Evolutionary conservation across 2,797 vertebrate species (phyloP).

Genomic region (Phrynocephalus vlangalii): DNA sequence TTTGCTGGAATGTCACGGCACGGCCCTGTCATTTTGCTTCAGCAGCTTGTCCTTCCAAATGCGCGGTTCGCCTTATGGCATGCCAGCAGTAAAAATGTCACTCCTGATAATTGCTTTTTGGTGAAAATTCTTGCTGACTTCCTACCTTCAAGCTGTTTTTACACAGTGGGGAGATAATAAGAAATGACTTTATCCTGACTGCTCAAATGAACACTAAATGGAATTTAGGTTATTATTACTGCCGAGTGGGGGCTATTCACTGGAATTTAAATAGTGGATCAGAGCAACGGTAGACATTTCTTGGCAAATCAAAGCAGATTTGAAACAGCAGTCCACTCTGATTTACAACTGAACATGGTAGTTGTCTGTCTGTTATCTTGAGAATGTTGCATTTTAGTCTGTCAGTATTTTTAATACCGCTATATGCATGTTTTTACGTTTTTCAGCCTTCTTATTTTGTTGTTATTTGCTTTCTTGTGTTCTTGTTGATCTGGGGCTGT

Average conservation of each 20-base stretch:
- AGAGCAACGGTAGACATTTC: constrained; percentile 74
- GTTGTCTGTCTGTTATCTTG: constrained; percentile 73
- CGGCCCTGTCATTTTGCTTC: constrained; percentile 87
- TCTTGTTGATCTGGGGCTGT: background rate
- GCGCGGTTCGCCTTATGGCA: constrained; percentile 83
- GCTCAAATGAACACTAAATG: constrained; percentile 93
- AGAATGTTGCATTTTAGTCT: constrained; percentile 71
- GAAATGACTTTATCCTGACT: constrained; percentile 98
- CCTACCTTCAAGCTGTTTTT: constrained; percentile 92
- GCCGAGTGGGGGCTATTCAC: constrained; percentile 72
- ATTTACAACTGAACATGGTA: constrained; percentile 70
- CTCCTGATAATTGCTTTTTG: constrained; percentile 89
- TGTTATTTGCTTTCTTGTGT: background rate
- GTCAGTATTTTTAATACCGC: constrained; percentile 50
- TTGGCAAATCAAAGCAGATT: constrained; percentile 71
- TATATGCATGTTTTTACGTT: no score
- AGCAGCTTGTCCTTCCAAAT: constrained; percentile 83
- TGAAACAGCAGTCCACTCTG: constrained; percentile 64
- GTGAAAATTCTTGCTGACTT: constrained; percentile 90
- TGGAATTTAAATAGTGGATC: constrained; percentile 78
- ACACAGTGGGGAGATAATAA: constrained; percentile 93
- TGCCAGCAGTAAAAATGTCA: constrained; percentile 93
- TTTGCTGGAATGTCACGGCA: constrained; percentile 84
- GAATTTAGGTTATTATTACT: constrained; percentile 85
- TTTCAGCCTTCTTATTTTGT: background rate